phyloP scores from a whole-genome alignment of 2,797 vertebrate genomes.

The Hyperoplus lanceolatus region DNA sequence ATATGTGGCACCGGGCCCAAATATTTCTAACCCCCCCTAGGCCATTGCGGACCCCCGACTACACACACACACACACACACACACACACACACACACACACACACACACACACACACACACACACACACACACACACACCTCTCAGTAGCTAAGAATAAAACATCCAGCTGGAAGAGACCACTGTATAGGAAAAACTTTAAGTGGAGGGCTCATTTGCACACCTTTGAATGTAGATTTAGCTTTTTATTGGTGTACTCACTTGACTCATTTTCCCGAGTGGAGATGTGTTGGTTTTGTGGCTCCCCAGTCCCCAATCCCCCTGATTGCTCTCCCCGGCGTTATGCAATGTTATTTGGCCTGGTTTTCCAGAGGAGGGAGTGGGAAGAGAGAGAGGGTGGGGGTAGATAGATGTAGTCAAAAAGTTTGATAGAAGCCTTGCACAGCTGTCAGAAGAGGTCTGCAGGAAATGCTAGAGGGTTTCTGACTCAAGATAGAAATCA shows the following conservation, averaged over 20 bases:
- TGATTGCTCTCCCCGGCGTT: conserved; percentile 43
- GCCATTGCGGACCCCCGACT: conserved; percentile 54
- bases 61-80: conserved; percentile 44
- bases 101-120: conserved; percentile 43
- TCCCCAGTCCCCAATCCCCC: conserved; percentile 10
- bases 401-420: conserved; percentile 31
- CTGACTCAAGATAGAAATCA: background rate
- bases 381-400: background rate
- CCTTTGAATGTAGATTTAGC: conserved; percentile 9
- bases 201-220: conserved; percentile 26
- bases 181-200: conserved; percentile 18
- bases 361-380: conserved; percentile 10
- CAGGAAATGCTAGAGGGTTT: conserved; percentile 18
- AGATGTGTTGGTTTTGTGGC: conserved; percentile 52
- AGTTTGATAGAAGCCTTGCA: conserved; percentile 23
- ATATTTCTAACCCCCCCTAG: conserved; percentile 53
- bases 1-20: conserved; percentile 68
- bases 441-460: conserved; percentile 23
- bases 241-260: conserved; percentile 33
- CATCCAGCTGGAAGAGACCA: conserved; percentile 30
- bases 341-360: conserved; percentile 46
- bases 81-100: conserved; percentile 54
- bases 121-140: conserved; percentile 48
- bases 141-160: conserved; percentile 70
- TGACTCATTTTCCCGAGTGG: conserved; percentile 29